A percentile compares a stretch with the other conserved stretches of the same genome.
These are phyloP conservation scores for Passer domesticus DNA, from an alignment of 2,113 vertebrate species.

Conservation along the genomic window DNA sequence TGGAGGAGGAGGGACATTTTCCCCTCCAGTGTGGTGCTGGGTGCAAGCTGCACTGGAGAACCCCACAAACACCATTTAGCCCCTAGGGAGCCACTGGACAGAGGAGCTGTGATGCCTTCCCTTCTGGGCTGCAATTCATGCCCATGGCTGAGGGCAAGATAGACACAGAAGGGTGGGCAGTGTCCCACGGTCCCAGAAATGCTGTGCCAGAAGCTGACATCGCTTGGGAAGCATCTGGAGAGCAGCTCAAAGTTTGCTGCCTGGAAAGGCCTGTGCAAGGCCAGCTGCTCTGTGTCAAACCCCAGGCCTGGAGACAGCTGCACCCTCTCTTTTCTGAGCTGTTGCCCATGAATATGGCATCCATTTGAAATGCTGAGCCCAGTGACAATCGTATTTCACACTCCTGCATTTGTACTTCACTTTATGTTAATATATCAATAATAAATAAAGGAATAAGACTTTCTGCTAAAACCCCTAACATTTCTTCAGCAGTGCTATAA, in stretches of 20 bases:
- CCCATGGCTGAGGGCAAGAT: background rate
- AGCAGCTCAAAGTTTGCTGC: background rate
- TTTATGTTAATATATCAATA: background rate
- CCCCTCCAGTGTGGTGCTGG: background rate
- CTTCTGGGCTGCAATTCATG: background rate
- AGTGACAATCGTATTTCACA: background rate
- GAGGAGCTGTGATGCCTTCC: background rate
- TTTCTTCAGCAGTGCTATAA: background rate
- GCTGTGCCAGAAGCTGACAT: background rate
- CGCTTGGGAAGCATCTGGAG: rapidly evolving
- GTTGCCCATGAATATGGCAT: background rate
- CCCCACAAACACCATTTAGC: background rate
- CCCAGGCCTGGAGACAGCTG: background rate
- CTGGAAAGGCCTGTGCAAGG: background rate
- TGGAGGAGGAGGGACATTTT: background rate
- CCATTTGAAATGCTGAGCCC: background rate
- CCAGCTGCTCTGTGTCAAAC: background rate
- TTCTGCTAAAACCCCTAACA: background rate
- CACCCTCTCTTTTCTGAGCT: background rate
- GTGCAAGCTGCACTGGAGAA: background rate
- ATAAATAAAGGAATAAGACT: background rate
- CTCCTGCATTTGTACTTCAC: background rate
- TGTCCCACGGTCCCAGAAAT: background rate
- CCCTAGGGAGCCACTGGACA: rapidly evolving
- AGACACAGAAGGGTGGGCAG: background rate